phyloP scores from a whole-genome alignment of 2,888 invertebrate genomes.

The Hermodice carunculata region DNA sequence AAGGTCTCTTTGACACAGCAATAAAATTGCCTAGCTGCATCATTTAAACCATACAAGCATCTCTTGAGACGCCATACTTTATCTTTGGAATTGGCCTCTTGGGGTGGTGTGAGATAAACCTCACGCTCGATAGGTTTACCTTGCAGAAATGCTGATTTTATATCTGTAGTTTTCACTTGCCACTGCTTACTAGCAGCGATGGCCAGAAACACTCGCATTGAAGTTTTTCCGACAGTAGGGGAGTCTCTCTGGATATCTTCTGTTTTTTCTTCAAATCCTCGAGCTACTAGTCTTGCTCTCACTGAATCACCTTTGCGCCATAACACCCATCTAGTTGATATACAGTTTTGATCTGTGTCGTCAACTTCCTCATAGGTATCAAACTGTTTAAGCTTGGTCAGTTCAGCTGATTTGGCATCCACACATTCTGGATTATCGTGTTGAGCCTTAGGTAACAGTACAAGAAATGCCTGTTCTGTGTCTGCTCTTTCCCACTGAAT shows the following conservation, averaged over 20 bases:
- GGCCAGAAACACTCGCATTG: too few species aligned
- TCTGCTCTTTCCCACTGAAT: neutral
- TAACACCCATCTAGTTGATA: neutral
- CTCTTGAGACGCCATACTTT: slow-evolving; percentile 40
- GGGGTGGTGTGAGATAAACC: neutral
- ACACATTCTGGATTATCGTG: neutral
- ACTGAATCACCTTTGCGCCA: neutral
- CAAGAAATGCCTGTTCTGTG: neutral
- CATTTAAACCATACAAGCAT: slow-evolving; percentile 41
- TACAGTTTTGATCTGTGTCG: neutral
- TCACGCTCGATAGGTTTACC: neutral
- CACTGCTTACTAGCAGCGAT: neutral
- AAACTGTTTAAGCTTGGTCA: neutral
- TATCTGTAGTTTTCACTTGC: neutral
- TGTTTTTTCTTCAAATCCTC: too few species aligned
- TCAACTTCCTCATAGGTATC: neutral
- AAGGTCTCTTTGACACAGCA: slow-evolving; percentile 35
- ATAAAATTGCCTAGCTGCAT: slow-evolving; percentile 40
- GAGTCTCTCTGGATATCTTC: too few species aligned
- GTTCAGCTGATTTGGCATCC: neutral
- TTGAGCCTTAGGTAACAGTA: neutral
- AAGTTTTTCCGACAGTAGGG: too few species aligned
- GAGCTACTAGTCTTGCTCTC: neutral
- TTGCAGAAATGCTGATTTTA: neutral
- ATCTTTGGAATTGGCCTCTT: too few species aligned